Conservation (phyloP, 92 coral and sea anemone genomes). For the Pocillopora grandis region DNA sequence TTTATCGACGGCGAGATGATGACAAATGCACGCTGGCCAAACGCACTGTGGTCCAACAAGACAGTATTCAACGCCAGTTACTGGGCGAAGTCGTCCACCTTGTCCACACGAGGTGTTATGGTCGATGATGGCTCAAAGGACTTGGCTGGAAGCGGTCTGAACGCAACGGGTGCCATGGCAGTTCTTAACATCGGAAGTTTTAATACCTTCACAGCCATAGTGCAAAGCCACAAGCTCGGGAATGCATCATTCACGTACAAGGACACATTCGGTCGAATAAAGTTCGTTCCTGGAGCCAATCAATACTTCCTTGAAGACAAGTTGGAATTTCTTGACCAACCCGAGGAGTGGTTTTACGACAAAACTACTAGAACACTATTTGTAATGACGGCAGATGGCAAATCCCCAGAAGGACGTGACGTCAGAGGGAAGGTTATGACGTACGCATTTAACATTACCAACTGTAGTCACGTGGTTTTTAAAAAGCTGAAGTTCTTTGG, state of each 20-base stretch:
- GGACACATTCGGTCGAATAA: conserved; percentile 54
- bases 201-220: conserved; percentile 70
- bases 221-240: conserved; percentile 56
- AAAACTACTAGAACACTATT: conserved; percentile 28
- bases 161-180: conserved; percentile 77
- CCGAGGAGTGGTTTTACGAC: conserved; percentile 68
- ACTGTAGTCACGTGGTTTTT: conserved; percentile 56
- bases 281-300: conserved; percentile 57
- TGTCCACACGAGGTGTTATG: conserved; percentile 64
- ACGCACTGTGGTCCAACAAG: conserved; percentile 75
- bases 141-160: conserved; percentile 77
- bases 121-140: conserved; percentile 66
- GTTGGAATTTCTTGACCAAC: conserved; percentile 57
- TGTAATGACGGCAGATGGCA: conserved; percentile 59
- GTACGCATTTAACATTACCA: conserved; percentile 65
- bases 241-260: conserved; percentile 35
- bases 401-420: conserved; percentile 40
- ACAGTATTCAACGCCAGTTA: conserved; percentile 68
- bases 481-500: conserved; percentile 72
- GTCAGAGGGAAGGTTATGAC: conserved; percentile 57
- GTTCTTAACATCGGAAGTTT: conserved; percentile 80
- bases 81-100: conserved; percentile 73
- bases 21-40: conserved; percentile 93
- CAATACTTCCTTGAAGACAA: conserved; percentile 72
- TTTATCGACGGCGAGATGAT: conserved; percentile 68